A percentile compares a stretch with the other conserved stretches of the same genome.
Conservation (phyloP, 2,797 vertebrate species). For the Tapera naevia region DNA sequence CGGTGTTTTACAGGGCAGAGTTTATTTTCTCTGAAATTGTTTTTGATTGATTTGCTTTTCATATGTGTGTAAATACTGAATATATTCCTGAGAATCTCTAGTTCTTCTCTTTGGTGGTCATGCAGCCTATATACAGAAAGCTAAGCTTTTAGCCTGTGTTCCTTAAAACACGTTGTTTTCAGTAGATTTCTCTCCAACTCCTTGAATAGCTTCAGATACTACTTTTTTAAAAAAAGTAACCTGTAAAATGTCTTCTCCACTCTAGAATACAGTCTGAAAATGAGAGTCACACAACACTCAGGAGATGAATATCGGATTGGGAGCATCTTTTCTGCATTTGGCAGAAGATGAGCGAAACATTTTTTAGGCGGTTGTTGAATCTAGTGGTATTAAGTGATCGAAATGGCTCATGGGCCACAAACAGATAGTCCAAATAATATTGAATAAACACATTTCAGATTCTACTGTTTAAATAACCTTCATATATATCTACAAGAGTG, state of each 20-base stretch:
- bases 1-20: background rate
- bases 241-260: background rate
- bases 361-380: background rate
- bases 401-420: background rate
- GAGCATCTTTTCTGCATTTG: background rate
- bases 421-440: background rate
- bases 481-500: background rate
- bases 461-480: background rate
- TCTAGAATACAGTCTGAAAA: background rate
- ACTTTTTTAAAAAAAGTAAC: background rate
- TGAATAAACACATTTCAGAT: background rate
- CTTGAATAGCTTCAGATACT: background rate
- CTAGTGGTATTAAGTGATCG: background rate
- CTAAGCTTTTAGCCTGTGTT: background rate
- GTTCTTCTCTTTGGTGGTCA: background rate
- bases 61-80: background rate
- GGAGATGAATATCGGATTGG: background rate
- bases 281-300: background rate
- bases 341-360: background rate
- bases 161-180: background rate
- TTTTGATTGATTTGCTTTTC: slow-evolving; percentile 16
- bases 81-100: background rate
- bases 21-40: background rate
- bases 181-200: background rate
- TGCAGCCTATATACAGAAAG: background rate